Evolutionary conservation across 2,113 vertebrate species (phyloP).

Genomic region (Crotalus tigris): DNA sequence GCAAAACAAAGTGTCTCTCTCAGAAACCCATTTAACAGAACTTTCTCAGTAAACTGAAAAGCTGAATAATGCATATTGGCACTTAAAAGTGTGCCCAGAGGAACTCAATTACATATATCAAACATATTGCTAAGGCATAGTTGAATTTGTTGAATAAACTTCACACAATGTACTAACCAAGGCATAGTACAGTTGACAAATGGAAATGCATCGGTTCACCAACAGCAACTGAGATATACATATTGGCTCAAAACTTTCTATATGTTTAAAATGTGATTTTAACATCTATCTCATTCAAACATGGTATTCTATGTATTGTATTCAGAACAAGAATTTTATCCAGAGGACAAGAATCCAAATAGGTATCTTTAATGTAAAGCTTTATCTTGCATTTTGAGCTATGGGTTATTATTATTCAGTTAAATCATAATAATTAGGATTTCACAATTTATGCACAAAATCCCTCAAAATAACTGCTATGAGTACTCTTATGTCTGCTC

Average conservation of each 20-base stretch:
- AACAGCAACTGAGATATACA: neutral
- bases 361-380: neutral
- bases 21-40: neutral
- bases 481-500: neutral
- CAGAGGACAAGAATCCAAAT: neutral
- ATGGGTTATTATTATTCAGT: neutral
- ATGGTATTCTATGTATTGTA: neutral
- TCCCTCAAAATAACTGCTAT: neutral
- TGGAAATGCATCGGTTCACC: neutral
- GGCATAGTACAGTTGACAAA: neutral
- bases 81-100: neutral
- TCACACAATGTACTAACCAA: neutral
- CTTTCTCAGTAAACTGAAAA: neutral
- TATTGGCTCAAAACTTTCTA: neutral
- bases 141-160: neutral
- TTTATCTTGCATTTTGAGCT: neutral
- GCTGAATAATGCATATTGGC: neutral
- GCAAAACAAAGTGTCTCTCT: neutral
- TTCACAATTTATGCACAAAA: neutral
- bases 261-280: neutral
- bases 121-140: neutral
- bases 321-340: neutral
- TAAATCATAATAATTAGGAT: conserved; percentile 4
- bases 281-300: neutral
- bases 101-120: neutral